Conservation (phyloP, 1,140 invertebrate genomes). For the Chelonus insularis region DNA sequence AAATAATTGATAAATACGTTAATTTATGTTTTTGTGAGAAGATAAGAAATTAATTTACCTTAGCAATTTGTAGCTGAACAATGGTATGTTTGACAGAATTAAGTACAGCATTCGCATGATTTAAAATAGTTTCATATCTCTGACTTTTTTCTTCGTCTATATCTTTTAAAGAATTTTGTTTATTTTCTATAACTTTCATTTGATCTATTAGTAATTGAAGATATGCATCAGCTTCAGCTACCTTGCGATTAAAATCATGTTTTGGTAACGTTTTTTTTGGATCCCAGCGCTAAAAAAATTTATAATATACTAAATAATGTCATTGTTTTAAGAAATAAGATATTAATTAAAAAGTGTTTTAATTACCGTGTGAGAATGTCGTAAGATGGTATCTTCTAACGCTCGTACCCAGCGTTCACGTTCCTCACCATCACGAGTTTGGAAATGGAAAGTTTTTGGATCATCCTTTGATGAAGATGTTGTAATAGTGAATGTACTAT, state of each 20-base stretch:
- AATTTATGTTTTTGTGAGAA: background rate
- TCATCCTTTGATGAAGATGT: slow-evolving; percentile 71
- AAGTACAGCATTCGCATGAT: slow-evolving; percentile 55
- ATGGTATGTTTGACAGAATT: slow-evolving; percentile 91
- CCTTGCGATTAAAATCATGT: slow-evolving; percentile 85
- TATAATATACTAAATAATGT: no score
- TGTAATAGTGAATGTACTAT: slow-evolving; percentile 98
- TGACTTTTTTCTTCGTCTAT: slow-evolving; percentile 46
- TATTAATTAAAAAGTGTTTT: no score
- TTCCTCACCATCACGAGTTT: slow-evolving; percentile 87
- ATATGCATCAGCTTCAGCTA: slow-evolving; percentile 94
- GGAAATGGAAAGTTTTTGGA: slow-evolving; percentile 98
- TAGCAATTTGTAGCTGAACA: slow-evolving; percentile 95
- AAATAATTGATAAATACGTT: slow-evolving; percentile 41
- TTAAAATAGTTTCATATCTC: slow-evolving; percentile 51
- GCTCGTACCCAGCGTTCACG: slow-evolving; percentile 94
- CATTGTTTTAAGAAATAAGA: no score
- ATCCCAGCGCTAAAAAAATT: slow-evolving; percentile 65
- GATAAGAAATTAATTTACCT: slow-evolving; percentile 65
- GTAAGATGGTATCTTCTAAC: slow-evolving; percentile 90
- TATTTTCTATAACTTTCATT: slow-evolving; percentile 68
- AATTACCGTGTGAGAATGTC: slow-evolving; percentile 71
- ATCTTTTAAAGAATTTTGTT: slow-evolving; percentile 37
- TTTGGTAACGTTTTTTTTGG: slow-evolving; percentile 65
- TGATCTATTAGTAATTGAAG: slow-evolving; percentile 95